phyloP scores from a whole-genome alignment of 2,113 vertebrate genomes.

The Halichoerus grypus region DNA sequence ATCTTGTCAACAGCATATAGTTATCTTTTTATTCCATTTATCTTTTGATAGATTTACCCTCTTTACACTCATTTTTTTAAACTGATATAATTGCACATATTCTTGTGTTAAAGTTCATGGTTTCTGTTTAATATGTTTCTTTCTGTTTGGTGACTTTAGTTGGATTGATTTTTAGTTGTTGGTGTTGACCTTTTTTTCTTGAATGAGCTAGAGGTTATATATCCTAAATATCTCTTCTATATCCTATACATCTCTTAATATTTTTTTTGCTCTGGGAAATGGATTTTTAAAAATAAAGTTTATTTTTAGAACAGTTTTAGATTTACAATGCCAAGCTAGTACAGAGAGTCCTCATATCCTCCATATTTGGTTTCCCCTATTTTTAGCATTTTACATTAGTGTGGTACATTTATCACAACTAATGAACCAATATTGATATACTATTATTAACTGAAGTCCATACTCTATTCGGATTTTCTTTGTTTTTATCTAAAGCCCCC shows the following conservation, averaged over 20 bases:
- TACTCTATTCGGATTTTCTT: neutral
- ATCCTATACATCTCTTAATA: neutral
- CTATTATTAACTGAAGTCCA: neutral
- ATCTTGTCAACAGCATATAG: neutral
- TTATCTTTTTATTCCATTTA: neutral
- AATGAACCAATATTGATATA: neutral
- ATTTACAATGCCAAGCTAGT: neutral
- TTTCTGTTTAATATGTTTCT: slow-evolving; percentile 25
- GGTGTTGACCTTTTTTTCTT: neutral
- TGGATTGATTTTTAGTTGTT: slow-evolving; percentile 5
- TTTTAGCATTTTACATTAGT: neutral
- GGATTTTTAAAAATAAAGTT: neutral
- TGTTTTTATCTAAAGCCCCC: neutral
- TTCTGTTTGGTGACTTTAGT: neutral
- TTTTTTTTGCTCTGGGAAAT: slow-evolving; percentile 49
- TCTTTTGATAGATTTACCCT: neutral
- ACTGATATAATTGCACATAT: neutral
- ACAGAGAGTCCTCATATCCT: neutral
- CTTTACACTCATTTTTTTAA: neutral
- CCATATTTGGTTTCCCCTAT: neutral
- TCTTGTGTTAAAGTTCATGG: neutral
- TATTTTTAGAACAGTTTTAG: slow-evolving; percentile 27
- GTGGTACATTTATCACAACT: neutral
- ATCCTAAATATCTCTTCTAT: neutral
- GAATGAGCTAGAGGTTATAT: neutral